Evolutionary conservation across 1,140 invertebrate genomes (phyloP).

Genomic region (Drosophila setifemur): DNA sequence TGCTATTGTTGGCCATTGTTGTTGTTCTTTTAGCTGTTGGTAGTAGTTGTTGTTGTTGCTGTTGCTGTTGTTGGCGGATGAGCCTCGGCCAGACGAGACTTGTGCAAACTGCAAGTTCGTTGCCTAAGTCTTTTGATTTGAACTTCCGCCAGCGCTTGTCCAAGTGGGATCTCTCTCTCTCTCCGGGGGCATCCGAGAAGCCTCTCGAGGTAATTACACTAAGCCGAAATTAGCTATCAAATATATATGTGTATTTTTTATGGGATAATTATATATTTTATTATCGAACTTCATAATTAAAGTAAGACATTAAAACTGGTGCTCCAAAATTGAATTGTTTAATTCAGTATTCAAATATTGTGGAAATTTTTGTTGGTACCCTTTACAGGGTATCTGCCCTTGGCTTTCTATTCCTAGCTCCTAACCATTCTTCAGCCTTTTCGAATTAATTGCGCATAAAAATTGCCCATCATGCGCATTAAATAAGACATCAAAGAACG

Average conservation of each 20-base stretch:
- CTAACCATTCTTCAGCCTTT: conserved; percentile 20
- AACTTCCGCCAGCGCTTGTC: conserved; percentile 51
- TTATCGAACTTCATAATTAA: no score
- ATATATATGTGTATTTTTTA: neutral
- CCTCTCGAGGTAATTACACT: neutral
- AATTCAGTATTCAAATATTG: no score
- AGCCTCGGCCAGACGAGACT: conserved; percentile 40
- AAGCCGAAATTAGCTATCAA: neutral
- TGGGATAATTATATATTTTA: no score
- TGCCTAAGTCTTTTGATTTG: conserved; percentile 76
- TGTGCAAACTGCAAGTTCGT: conserved; percentile 62
- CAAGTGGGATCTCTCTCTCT: conserved; percentile 11
- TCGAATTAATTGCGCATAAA: conserved; percentile 56
- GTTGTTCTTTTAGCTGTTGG: neutral
- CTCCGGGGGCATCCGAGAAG: neutral
- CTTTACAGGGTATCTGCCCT: neutral
- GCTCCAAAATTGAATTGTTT: no score
- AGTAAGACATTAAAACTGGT: no score
- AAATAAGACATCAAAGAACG: conserved; percentile 64
- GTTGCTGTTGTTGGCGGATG: conserved; percentile 31
- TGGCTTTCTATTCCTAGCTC: neutral
- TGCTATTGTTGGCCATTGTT: conserved; percentile 17
- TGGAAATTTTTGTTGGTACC: no score
- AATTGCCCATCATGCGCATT: conserved; percentile 56
- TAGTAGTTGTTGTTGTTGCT: conserved; percentile 9